phyloP scores from a whole-genome alignment of 2,113 vertebrate species.

The Mustela nigripes region DNA sequence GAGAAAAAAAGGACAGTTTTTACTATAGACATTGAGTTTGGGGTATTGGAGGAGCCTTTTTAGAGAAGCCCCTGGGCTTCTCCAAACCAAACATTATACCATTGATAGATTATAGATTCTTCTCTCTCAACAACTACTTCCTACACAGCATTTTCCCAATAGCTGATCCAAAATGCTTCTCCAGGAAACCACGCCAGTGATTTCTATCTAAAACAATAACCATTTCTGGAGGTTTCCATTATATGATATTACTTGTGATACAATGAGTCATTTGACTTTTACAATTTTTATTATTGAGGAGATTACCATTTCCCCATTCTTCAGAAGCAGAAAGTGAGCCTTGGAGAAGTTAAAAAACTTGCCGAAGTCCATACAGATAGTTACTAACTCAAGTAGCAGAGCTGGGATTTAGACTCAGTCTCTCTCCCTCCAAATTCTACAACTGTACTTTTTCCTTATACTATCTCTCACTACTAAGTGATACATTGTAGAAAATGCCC shows the following conservation, averaged over 20 bases:
- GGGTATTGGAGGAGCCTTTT: background rate
- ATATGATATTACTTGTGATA: no score
- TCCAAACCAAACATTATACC: background rate
- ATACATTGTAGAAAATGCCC: background rate
- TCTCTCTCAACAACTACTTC: no score
- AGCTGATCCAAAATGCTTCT: background rate
- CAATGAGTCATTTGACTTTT: background rate
- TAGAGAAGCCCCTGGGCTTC: background rate
- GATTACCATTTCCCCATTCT: background rate
- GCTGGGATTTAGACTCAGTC: background rate
- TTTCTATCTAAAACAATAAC: background rate
- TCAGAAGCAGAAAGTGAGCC: background rate
- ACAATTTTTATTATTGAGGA: background rate
- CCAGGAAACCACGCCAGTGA: background rate
- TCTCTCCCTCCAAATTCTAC: background rate
- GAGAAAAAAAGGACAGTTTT: background rate
- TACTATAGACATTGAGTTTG: background rate
- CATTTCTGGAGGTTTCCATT: background rate
- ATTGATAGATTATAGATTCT: background rate
- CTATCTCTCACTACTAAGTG: background rate
- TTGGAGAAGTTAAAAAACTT: background rate
- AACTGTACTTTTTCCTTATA: background rate
- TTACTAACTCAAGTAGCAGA: background rate
- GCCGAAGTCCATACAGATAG: background rate
- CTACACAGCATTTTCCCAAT: background rate